Conservation (phyloP, 1,140 invertebrate species). For the Chionoecetes opilio region DNA sequence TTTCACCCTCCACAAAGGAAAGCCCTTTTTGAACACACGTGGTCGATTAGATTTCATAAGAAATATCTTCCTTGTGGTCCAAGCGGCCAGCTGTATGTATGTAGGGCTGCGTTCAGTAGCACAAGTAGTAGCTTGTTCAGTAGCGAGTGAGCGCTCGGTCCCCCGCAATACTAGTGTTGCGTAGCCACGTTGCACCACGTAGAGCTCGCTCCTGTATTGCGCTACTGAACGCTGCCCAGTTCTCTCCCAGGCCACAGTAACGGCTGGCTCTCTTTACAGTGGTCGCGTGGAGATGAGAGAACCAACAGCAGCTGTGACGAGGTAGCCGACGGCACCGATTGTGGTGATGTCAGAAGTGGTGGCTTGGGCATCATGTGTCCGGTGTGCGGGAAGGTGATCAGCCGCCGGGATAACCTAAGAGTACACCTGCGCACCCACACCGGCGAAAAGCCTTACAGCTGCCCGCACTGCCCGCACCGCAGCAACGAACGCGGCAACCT, state of each 20-base stretch:
- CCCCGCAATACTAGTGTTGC: no score
- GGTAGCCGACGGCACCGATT: conserved; percentile 47
- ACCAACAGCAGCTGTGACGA: conserved; percentile 62
- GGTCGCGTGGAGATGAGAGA: conserved; percentile 61
- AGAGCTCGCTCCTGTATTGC: no score
- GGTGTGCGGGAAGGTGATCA: conserved; percentile 81
- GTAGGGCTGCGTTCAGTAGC: no score
- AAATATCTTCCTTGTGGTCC: background rate
- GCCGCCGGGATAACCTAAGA: conserved; percentile 81
- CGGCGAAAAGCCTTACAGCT: conserved; percentile 71
- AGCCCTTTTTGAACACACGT: background rate
- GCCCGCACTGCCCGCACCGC: conserved; percentile 73
- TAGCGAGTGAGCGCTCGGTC: no score
- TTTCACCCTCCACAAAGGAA: background rate
- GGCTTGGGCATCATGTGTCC: conserved; percentile 75
- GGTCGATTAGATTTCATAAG: background rate
- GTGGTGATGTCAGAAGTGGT: conserved; percentile 68
- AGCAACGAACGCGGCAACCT: conserved; percentile 81
- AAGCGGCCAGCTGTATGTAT: conserved; percentile 6
- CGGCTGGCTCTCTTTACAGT: conserved; percentile 76
- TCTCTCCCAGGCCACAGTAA: conserved; percentile 68
- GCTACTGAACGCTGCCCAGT: no score
- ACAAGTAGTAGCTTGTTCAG: background rate
- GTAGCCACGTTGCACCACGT: no score
- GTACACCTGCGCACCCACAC: conserved; percentile 80